Conservation (phyloP, 2,797 vertebrate genomes). For the Numenius phaeopus region DNA sequence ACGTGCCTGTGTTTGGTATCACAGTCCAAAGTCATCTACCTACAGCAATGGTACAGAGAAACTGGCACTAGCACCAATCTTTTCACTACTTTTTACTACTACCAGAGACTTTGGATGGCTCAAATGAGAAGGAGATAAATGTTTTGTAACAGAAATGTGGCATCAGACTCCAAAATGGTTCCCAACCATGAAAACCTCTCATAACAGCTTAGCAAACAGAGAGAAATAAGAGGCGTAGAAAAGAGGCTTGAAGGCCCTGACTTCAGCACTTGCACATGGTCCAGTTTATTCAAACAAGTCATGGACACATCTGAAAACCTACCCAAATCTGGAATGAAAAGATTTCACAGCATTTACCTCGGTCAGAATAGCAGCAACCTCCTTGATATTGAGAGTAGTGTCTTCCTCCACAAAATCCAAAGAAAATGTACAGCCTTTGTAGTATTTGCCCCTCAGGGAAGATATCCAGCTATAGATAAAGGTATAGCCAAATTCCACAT, state of each 20-base stretch:
- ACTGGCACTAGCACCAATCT: neutral
- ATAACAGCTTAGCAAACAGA: neutral
- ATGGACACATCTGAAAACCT: neutral
- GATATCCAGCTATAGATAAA: slow-evolving; percentile 33
- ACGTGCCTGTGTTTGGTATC: neutral
- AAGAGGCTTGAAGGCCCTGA: neutral
- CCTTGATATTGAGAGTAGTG: neutral
- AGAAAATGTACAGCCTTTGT: neutral
- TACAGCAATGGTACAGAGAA: neutral
- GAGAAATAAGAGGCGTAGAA: neutral
- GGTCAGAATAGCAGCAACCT: neutral
- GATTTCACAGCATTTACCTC: neutral
- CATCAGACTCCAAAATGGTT: neutral
- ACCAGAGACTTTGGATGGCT: neutral
- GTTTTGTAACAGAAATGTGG: neutral
- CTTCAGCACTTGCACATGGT: neutral
- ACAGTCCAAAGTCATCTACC: neutral
- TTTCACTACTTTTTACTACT: no score
- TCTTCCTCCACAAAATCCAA: neutral
- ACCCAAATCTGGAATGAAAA: neutral
- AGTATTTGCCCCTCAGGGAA: neutral
- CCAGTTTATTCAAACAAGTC: neutral
- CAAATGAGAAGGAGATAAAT: neutral
- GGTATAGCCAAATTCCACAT: slow-evolving; percentile 11
- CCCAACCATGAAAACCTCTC: neutral